Evolutionary conservation across 2,797 vertebrate species (phyloP), one percentile per base, ranked within the genome.

Genomic region (Acestrorhynchus altus): DNA sequence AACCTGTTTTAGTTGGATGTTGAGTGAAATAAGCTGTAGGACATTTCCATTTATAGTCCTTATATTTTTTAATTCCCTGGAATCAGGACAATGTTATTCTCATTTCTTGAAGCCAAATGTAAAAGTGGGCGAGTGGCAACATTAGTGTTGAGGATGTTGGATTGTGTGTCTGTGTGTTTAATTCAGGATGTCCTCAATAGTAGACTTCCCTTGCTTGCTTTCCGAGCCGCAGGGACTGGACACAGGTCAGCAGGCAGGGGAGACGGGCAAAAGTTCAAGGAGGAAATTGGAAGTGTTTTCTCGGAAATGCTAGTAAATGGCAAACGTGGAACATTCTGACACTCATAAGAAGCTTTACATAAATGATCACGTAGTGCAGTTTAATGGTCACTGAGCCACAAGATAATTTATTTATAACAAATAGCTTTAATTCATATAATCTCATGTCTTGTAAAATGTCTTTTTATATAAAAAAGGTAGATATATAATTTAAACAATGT

Each of bases 131-230:
- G 7, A 56, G 44, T 60, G 44, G 7, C 24, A 61, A 20, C 72
- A 44, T 42, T 24, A 35, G 31, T 47, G 0, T 20, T 9, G 74
- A 71, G 54, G 72, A 76, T 56, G 49, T 64, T 49, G 18, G 51
- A 35, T 22, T 72, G 57, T 57, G 74, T 60, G 44, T 71, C 72
- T 56, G 67, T 73, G 71, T 81, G 74, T 76, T 61, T 80, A 13
- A 31, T 72, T 65, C 76, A 88, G 88, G 86, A 89, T 79, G 80
- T 89, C 84, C 85, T 83, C 71, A 71, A 26, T 84, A 72, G 60
- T 73, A 24, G 66, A 77, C 22, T 86, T 85, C 82, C 80, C 51
- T 74, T 81, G 80, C 61, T 47, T 16, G n/a, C 82, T 67, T 87
- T 86, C 83, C 71, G 79, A 72, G 44, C 1, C 12, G 69, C 60